A percentile compares a stretch with the other conserved stretches of the same genome.
Evolutionary conservation across 2,797 vertebrate genomes (phyloP).

Genomic region (Pteropus rufus): DNA sequence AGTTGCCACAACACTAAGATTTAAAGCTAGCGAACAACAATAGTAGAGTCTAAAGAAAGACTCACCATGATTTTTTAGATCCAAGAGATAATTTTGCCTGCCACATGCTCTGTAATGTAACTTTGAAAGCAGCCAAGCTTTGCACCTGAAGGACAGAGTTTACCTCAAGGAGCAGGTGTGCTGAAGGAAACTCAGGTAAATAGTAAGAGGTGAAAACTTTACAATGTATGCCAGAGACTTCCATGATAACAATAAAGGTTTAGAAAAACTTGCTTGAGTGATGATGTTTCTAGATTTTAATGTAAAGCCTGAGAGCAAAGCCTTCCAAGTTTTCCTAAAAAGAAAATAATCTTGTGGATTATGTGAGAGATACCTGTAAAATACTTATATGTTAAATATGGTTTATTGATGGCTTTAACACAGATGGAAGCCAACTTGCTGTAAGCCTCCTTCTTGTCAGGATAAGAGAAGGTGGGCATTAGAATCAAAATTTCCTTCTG

Average conservation of each 20-base stretch:
- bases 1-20: not conserved
- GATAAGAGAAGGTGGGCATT: not conserved
- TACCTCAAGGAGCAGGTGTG: not conserved
- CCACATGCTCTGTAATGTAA: not conserved
- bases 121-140: not conserved
- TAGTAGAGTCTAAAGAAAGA: not conserved
- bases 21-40: not conserved
- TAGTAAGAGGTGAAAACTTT: not conserved
- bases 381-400: not conserved
- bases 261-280: not conserved
- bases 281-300: not conserved
- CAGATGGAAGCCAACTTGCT: not conserved
- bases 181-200: not conserved
- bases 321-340: not conserved
- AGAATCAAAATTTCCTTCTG: not conserved
- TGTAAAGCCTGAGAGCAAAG: not conserved
- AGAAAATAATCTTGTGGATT: not conserved
- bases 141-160: not conserved
- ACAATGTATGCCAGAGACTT: not conserved
- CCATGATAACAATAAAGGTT: not conserved
- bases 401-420: not conserved
- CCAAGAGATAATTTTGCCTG: not conserved
- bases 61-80: not conserved
- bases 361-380: not conserved
- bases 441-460: not conserved